Percentiles rank a stretch among this genome's conserved stretches.
These are phyloP conservation scores for Orthosia cruda DNA, from an alignment of 2,888 invertebrate species.

Conservation along the genomic window DNA sequence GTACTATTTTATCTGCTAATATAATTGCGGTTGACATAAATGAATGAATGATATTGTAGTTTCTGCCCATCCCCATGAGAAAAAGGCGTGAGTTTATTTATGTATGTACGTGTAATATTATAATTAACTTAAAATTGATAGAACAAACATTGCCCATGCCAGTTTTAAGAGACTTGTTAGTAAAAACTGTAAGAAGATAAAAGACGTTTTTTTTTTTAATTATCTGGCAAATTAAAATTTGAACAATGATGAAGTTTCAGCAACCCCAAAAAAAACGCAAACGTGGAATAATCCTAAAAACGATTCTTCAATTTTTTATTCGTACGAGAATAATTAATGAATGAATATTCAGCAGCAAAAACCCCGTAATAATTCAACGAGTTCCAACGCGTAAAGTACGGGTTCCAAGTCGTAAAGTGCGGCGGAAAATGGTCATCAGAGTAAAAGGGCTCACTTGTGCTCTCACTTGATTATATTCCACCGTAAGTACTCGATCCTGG, in stretches of 20 bases:
- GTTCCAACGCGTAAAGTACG: slow-evolving; percentile 59
- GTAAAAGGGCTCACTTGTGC: slow-evolving; percentile 73
- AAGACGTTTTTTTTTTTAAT: no score
- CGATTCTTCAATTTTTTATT: slow-evolving; percentile 32
- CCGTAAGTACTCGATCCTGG: slow-evolving; percentile 70
- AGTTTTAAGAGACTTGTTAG: no score
- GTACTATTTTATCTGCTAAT: background rate
- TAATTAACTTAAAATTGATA: no score
- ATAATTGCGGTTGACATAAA: background rate
- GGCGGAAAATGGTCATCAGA: slow-evolving; percentile 73
- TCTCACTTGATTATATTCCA: slow-evolving; percentile 79
- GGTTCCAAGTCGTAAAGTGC: slow-evolving; percentile 59
- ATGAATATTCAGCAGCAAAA: slow-evolving; percentile 63
- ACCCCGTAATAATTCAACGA: slow-evolving; percentile 64
- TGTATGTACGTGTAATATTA: no score
- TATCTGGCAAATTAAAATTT: no score
- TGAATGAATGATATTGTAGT: no score
- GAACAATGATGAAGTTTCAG: background rate
- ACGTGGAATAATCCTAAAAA: slow-evolving; percentile 4
- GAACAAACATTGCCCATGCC: no score
- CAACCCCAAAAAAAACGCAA: background rate
- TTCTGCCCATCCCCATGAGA: no score
- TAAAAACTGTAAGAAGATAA: no score
- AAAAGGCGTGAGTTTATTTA: no score
- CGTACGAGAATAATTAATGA: slow-evolving; percentile 56